Base-by-base conservation (phyloP, 2,888 invertebrate species). In the Tetragonisca angustula region DNA sequence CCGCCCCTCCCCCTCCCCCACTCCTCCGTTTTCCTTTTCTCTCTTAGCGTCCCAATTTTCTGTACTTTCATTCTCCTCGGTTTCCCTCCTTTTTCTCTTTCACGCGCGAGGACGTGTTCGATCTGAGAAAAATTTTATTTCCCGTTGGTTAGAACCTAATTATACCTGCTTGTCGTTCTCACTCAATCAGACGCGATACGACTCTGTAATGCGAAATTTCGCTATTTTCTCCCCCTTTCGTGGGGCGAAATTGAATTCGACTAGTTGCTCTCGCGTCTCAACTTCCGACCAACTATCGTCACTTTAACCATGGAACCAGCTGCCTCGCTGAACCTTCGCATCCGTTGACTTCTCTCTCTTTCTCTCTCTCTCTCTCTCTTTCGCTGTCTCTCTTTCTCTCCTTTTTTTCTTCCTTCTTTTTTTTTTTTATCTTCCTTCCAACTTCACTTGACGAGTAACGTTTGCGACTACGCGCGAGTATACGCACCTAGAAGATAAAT, bases 271-370 rank as follows among this genome's bases (percentile, higher is more conserved):
- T 64, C 43, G 64, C 64, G 32, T 75, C 69, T 49, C 76, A 75
- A 79, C 79, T 68, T 68, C 75, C 79, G 43, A 5, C 43, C 68
- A 68, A 62, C 61, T 75, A 68, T 78, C 79, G 79, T 77, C 80
- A 50, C 65, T 78, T 78, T 59, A 32, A 52, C 56, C 50, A 61
- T 19, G 11, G 21, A 36, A 19, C 27, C 62, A 56, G 59, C 65
- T 36, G 27, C 56, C 36, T 52, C 49, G 32, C n/a, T 19, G 17
- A 68, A 76, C 50, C 65, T 75, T 52, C 54, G 21, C 27, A 27
- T 79, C 67, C 64, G 68, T 75, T 52, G 19, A 50, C 64, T 59
- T 67, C 13, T 17, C 13, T 61, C 24, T 61, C 24, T 61, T 27
- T 24, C 17, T 61, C 19, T 19, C 43, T 1, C 15, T 21, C 13